Conservation (phyloP, 2,797 vertebrate species). For the Botia almorhae region DNA sequence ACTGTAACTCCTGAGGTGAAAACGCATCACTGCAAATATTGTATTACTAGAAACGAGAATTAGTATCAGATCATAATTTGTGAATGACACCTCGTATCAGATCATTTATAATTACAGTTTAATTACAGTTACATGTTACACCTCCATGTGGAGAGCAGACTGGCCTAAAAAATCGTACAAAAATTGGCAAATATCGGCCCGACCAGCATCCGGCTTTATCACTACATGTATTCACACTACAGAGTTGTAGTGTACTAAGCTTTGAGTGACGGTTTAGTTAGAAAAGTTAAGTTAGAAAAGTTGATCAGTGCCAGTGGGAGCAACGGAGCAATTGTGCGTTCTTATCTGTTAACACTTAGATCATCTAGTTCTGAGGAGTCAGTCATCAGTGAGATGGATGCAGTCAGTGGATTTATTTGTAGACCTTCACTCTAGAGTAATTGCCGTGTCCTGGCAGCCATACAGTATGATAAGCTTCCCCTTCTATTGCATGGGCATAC, state of each 20-base stretch:
- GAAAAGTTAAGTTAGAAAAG: constrained; percentile 30
- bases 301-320: constrained; percentile 35
- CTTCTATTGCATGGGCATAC: constrained; percentile 31
- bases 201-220: not conserved
- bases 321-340: constrained; percentile 23
- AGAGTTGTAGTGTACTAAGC: constrained; percentile 6
- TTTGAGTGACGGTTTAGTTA: constrained; percentile 20
- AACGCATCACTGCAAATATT: too few relatives aligned
- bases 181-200: not conserved
- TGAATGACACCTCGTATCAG: too few relatives aligned
- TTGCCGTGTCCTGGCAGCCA: constrained; percentile 16
- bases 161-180: not conserved
- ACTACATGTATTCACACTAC: not conserved
- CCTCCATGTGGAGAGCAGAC: too few relatives aligned
- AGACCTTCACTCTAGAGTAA: constrained; percentile 39
- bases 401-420: constrained; percentile 36
- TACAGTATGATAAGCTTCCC: constrained; percentile 34
- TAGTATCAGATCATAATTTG: too few relatives aligned
- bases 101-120: too few relatives aligned
- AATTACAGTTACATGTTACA: too few relatives aligned
- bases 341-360: constrained; percentile 11
- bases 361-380: not conserved
- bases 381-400: constrained; percentile 7
- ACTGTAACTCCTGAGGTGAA: not conserved
- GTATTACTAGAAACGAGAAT: too few relatives aligned